phyloP scores from a whole-genome alignment of 2,797 vertebrate species.

The Phrynocephalus forsythii region DNA sequence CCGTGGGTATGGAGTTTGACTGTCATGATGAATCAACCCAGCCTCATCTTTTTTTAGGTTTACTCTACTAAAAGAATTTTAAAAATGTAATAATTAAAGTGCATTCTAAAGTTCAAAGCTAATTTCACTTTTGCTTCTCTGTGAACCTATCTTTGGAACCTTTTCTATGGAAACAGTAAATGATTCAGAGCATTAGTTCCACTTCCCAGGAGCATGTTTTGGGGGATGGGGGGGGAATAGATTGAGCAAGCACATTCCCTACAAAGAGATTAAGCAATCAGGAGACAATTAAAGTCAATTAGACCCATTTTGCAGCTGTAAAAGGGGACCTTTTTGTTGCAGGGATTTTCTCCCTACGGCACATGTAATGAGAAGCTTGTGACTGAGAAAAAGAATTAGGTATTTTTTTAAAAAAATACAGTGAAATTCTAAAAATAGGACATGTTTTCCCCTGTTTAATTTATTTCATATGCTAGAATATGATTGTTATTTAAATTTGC shows the following conservation, averaged over 20 bases:
- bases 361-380: conserved; percentile 52
- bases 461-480: conserved; percentile 49
- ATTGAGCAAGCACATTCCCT: conserved; percentile 39
- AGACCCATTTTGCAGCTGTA: conserved; percentile 61
- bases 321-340: conserved; percentile 50
- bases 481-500: conserved; percentile 38
- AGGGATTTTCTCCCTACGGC: conserved; percentile 49
- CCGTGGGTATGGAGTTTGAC: too few relatives aligned
- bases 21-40: too few relatives aligned
- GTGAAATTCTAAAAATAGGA: conserved; percentile 44
- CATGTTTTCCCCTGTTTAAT: conserved; percentile 52
- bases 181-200: conserved; percentile 35
- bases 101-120: background rate
- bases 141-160: background rate
- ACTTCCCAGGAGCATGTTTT: conserved; percentile 12
- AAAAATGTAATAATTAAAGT: background rate
- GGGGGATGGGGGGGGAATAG: background rate
- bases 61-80: background rate
- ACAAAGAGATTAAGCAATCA: conserved; percentile 61
- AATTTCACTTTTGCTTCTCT: background rate
- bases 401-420: conserved; percentile 11
- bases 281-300: conserved; percentile 59
- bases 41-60: too few relatives aligned
- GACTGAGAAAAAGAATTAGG: conserved; percentile 40
- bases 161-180: conserved; percentile 12